Evolutionary conservation across 2,113 vertebrate species (phyloP).

Genomic region (Donacobius atricapilla): DNA sequence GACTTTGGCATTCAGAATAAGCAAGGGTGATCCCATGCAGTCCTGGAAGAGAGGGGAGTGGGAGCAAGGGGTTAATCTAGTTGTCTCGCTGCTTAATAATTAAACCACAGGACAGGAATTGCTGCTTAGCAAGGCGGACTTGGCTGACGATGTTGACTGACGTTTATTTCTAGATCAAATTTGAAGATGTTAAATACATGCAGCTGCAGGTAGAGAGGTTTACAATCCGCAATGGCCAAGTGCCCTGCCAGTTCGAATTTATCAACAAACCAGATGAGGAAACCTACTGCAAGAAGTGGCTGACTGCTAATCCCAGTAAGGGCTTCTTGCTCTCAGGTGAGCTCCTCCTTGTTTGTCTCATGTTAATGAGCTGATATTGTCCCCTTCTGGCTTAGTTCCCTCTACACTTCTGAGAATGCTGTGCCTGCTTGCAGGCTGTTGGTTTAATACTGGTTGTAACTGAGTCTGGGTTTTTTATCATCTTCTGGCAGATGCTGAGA

Average conservation of each 20-base stretch:
- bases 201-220: slow-evolving; percentile 83
- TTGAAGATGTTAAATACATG: slow-evolving; percentile 92
- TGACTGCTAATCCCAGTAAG: slow-evolving; percentile 84
- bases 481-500: slow-evolving; percentile 75
- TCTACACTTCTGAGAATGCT: not conserved
- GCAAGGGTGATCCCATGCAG: not conserved
- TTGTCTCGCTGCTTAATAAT: not conserved
- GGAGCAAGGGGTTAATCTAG: not conserved
- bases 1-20: not conserved
- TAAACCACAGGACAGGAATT: not conserved
- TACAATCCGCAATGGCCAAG: slow-evolving; percentile 86
- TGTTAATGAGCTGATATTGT: not conserved
- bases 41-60: not conserved
- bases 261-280: slow-evolving; percentile 89
- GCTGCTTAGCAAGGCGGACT: not conserved
- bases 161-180: slow-evolving; percentile 80
- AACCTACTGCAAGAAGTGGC: slow-evolving; percentile 90
- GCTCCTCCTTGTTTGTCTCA: not conserved
- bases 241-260: slow-evolving; percentile 95
- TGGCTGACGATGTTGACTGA: not conserved
- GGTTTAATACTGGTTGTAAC: not conserved
- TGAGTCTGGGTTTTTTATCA: not conserved
- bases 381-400: not conserved
- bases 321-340: slow-evolving; percentile 91
- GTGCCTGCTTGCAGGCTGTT: not conserved